A percentile compares a stretch with the other conserved stretches of the same genome.
phyloP scores from a whole-genome alignment of 1,140 invertebrate genomes.

The Reticulitermes speratus region DNA sequence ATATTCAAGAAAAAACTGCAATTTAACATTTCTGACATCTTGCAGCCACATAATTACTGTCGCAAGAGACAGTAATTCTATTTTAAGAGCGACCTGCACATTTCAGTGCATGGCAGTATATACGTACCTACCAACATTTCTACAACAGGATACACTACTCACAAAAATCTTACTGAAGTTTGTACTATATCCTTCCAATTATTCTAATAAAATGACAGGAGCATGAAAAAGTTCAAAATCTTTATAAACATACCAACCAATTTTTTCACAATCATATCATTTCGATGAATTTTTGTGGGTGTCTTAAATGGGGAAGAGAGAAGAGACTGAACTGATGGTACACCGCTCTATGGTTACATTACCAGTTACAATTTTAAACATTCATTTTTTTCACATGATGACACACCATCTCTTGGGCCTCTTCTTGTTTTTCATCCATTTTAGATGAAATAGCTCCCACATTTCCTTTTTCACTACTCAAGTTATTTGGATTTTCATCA shows the following conservation, averaged over 20 bases:
- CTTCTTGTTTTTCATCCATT: background rate
- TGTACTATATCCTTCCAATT: constrained; percentile 5
- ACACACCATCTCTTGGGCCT: background rate
- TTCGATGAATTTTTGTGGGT: background rate
- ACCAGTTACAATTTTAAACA: background rate
- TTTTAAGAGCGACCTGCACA: too few relatives aligned
- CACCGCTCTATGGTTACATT: background rate
- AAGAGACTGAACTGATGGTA: background rate
- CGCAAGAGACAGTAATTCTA: too few relatives aligned
- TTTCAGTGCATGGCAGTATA: background rate
- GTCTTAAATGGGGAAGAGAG: background rate
- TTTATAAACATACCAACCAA: background rate
- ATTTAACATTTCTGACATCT: too few relatives aligned
- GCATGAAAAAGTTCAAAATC: background rate
- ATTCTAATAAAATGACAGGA: background rate
- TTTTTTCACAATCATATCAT: background rate
- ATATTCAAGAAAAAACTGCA: too few relatives aligned
- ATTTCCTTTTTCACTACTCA: background rate
- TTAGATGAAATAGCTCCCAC: background rate
- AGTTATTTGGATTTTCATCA: background rate
- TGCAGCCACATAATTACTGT: too few relatives aligned
- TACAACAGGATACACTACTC: background rate
- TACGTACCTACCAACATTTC: background rate
- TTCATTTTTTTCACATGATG: background rate
- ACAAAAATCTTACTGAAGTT: background rate